Percentiles rank a stretch among this genome's conserved stretches.
Conservation (phyloP, 2,888 invertebrate genomes). For the Xylota segnis region DNA sequence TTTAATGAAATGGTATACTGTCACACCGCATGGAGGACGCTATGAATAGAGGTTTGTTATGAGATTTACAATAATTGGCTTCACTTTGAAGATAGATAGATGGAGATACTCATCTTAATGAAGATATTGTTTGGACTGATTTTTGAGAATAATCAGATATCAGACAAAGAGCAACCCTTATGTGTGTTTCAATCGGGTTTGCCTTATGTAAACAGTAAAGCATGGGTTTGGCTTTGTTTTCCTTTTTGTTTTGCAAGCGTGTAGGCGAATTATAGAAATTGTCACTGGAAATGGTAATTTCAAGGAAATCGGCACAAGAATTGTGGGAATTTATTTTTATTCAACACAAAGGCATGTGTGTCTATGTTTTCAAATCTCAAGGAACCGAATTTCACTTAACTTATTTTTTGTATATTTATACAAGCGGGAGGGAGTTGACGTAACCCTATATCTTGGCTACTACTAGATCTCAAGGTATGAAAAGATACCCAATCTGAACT, state of each 20-base stretch:
- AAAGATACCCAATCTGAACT: too few relatives aligned
- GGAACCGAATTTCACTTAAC: too few relatives aligned
- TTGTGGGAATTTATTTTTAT: too few relatives aligned
- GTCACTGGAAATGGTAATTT: not conserved
- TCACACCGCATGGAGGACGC: not conserved
- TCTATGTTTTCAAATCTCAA: too few relatives aligned
- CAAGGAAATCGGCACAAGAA: not conserved
- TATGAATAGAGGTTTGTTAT: constrained; percentile 70
- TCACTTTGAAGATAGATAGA: constrained; percentile 62
- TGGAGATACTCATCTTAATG: constrained; percentile 68
- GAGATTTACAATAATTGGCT: constrained; percentile 69
- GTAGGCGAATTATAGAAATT: too few relatives aligned
- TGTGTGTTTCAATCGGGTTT: constrained; percentile 1
- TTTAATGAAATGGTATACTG: constrained; percentile 43
- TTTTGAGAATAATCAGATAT: constrained; percentile 47
- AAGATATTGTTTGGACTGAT: constrained; percentile 66
- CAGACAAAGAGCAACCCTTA: constrained; percentile 61
- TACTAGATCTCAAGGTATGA: too few relatives aligned
- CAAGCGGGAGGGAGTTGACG: too few relatives aligned
- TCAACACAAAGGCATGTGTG: too few relatives aligned
- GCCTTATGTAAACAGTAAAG: constrained; percentile 3
- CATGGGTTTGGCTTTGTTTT: not conserved
- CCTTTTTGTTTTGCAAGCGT: not conserved
- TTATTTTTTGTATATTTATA: too few relatives aligned
- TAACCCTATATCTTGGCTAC: too few relatives aligned